Base-by-base conservation (phyloP, 2,113 vertebrate species). In the Daboia siamensis region DNA sequence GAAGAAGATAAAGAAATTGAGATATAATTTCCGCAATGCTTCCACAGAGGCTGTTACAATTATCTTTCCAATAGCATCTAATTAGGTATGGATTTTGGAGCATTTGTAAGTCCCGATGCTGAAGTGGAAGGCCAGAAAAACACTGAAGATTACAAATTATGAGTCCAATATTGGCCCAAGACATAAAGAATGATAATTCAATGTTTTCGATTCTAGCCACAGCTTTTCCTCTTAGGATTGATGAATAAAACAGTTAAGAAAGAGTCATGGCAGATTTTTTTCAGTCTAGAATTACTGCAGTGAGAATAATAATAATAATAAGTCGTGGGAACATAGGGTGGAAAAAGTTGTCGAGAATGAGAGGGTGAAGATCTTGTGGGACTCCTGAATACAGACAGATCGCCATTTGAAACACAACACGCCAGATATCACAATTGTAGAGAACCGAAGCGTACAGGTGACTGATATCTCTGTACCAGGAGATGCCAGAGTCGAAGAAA, bases 81-180 rank as follows among this genome's bases (percentile, higher is more conserved):
- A 91, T 92, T 91, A 95, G 96, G 86, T 7, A 91, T 44, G 52
- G 86, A 88, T 90, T 93, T 80, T 44, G 80, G 20, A n/a, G 52
- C 21, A 3, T 39, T 90, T 12, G 92, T 87, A 69, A 89, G 3
- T 48, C 74, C 54, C 1, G 91, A 39, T 57, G 90, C 39, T 90
- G 57, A 1, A 89, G 26, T n/a, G 20, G 94, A 90, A 4, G 21
- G 64, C 11, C 0, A 69, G 89, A 90, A 85, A 4, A 1, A 0
- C 29, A 24, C 4, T 13, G 3, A 46, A 88, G 48, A 74, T 74
- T 4, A 24, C 12, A 74, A 88, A 86, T 54, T 20, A 69, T 88
- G 44, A 48, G 52, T 92, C 51, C 86, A 54, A 88, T 44, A 69
- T 88, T 69, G 59, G 46, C 56, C 4, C 12, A 12, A 87, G 64